A percentile compares a stretch with the other conserved stretches of the same genome.
Evolutionary conservation across 2,797 vertebrate species (phyloP).

Genomic region (Trichosurus vulpecula): DNA sequence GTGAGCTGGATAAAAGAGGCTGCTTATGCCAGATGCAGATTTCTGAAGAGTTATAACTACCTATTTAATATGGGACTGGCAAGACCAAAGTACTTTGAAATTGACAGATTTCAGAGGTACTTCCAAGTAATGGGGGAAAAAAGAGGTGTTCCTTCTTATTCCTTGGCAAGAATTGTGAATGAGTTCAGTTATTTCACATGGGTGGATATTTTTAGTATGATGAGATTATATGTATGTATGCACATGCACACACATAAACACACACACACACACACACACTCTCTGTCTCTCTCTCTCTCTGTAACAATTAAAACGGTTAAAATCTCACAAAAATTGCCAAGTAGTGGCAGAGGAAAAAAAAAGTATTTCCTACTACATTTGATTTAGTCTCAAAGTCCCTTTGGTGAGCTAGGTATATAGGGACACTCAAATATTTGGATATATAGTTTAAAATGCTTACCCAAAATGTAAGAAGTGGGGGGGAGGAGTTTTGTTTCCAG

Average conservation of each 20-base stretch:
- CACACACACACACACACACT: too few species aligned
- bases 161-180: not conserved
- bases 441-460: not conserved
- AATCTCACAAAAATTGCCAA: not conserved
- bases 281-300: not conserved
- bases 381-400: not conserved
- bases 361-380: not conserved
- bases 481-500: too few species aligned
- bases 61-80: too few species aligned
- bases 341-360: too few species aligned
- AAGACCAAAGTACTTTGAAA: not conserved
- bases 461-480: too few species aligned
- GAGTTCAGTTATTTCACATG: not conserved
- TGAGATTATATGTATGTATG: too few species aligned
- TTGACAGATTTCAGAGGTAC: not conserved
- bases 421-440: not conserved
- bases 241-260: too few species aligned
- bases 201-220: not conserved
- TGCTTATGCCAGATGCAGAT: too few species aligned
- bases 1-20: too few species aligned
- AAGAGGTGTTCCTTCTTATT: not conserved
- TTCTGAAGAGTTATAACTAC: too few species aligned
- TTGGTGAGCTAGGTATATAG: not conserved
- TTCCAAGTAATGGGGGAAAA: not conserved
- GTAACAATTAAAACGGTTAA: not conserved